These are phyloP conservation scores for Nomada fucata DNA, from an alignment of 2,888 invertebrate genomes.

Conservation along the genomic window DNA sequence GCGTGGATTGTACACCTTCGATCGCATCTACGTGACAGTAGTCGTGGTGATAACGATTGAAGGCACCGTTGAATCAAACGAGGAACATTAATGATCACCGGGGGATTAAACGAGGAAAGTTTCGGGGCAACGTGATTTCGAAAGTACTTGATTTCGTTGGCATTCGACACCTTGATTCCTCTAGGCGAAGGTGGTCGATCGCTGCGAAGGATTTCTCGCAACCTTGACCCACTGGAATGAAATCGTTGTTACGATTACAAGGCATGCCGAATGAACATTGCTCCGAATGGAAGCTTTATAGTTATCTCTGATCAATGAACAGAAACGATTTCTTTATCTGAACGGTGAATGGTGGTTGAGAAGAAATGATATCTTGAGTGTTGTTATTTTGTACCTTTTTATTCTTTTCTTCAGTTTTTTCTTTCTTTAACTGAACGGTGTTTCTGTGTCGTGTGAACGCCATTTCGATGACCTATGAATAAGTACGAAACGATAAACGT, in stretches of 20 bases:
- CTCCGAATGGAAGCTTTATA: slow-evolving; percentile 20
- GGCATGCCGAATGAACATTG: slow-evolving; percentile 7
- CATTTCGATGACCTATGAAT: neutral
- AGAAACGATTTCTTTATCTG: slow-evolving; percentile 6
- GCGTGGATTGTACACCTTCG: too few species aligned
- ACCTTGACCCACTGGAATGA: slow-evolving; percentile 64
- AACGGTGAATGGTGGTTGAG: slow-evolving; percentile 21
- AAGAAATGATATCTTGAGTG: neutral
- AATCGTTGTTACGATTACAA: slow-evolving; percentile 40
- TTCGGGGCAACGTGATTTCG: slow-evolving; percentile 32
- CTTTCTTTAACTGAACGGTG: neutral
- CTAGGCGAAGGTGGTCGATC: slow-evolving; percentile 58
- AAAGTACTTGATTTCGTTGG: slow-evolving; percentile 42
- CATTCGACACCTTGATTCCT: slow-evolving; percentile 26
- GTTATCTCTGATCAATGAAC: slow-evolving; percentile 3
- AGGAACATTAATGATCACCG: neutral
- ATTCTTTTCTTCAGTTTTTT: neutral
- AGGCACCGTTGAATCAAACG: neutral
- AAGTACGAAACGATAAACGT: neutral
- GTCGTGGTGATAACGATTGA: neutral
- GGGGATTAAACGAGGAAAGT: neutral
- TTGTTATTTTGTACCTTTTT: neutral
- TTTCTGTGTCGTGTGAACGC: neutral
- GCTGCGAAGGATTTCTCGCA: slow-evolving; percentile 47
- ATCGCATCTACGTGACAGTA: neutral